Conservation (phyloP, 1,140 invertebrate genomes). For the silkworm (Bombyx mori) region DNA sequence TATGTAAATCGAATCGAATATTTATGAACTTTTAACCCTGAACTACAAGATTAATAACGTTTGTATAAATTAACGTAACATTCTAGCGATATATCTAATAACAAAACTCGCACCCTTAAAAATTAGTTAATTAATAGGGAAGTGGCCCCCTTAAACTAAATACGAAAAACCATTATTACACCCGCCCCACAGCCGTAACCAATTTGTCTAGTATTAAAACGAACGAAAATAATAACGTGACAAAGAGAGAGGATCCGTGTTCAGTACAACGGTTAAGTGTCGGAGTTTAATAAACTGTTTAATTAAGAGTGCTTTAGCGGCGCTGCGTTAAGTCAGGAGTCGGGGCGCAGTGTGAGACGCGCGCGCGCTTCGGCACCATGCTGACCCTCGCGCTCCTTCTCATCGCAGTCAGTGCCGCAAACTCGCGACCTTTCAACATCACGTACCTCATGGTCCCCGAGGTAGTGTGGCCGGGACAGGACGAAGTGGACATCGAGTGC, state of each 20-base stretch:
- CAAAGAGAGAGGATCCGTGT: conserved; percentile 31
- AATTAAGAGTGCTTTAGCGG: conserved; percentile 50
- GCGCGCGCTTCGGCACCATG: conserved; percentile 51
- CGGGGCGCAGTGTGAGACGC: conserved; percentile 46
- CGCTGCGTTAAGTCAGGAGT: conserved; percentile 27
- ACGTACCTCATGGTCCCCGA: conserved; percentile 49
- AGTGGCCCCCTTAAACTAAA: conserved; percentile 18
- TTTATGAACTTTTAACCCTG: neutral
- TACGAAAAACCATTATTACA: conserved; percentile 21
- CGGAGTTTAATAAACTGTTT: conserved; percentile 66
- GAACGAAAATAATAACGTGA: conserved; percentile 25
- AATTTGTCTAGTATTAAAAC: conserved; percentile 57
- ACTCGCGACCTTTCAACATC: conserved; percentile 47
- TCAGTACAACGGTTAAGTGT: conserved; percentile 57
- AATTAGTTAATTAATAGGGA: conserved; percentile 9
- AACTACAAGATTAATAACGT: neutral
- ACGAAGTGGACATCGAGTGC: conserved; percentile 53
- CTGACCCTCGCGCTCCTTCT: conserved; percentile 28
- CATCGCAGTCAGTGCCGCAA: conserved; percentile 18
- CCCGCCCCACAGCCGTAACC: conserved; percentile 38
- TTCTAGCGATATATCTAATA: neutral
- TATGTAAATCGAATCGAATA: no score
- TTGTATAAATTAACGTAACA: neutral
- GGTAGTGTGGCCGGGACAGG: conserved; percentile 33
- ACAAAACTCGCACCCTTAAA: neutral